Evolutionary conservation across 2,113 vertebrate species (phyloP).

Genomic region (Megalops atlanticus): DNA sequence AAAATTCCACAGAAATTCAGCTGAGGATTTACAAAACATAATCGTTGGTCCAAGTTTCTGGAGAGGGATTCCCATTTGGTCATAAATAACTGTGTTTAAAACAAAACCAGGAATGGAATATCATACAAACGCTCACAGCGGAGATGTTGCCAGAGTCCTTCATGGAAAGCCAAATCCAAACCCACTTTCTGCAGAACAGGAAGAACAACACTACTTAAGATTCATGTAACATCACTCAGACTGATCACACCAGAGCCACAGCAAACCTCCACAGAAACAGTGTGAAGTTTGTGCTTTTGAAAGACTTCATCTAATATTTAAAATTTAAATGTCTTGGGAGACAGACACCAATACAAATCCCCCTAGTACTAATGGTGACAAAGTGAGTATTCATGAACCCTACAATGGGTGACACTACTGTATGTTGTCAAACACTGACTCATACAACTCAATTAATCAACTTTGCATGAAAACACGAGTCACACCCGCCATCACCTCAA

Average conservation of each 20-base stretch:
- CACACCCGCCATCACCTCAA: neutral
- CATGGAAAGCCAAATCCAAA: neutral
- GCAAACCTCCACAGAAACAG: neutral
- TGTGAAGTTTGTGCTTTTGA: neutral
- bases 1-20: neutral
- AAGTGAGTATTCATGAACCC: neutral
- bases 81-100: neutral
- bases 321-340: neutral
- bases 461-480: neutral
- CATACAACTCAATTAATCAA: neutral
- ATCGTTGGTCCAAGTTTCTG: neutral
- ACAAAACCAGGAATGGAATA: neutral
- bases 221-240: neutral
- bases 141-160: neutral
- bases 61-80: neutral
- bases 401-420: neutral
- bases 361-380: neutral
- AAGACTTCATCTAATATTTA: neutral
- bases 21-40: neutral
- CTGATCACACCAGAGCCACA: neutral
- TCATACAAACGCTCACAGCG: neutral
- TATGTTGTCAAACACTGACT: neutral
- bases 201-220: neutral
- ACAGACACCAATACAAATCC: neutral
- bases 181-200: neutral